Evolutionary conservation across 2,888 invertebrate genomes (phyloP), one percentile per base, ranked within the genome.

Genomic region (Drosophila borborema): DNA sequence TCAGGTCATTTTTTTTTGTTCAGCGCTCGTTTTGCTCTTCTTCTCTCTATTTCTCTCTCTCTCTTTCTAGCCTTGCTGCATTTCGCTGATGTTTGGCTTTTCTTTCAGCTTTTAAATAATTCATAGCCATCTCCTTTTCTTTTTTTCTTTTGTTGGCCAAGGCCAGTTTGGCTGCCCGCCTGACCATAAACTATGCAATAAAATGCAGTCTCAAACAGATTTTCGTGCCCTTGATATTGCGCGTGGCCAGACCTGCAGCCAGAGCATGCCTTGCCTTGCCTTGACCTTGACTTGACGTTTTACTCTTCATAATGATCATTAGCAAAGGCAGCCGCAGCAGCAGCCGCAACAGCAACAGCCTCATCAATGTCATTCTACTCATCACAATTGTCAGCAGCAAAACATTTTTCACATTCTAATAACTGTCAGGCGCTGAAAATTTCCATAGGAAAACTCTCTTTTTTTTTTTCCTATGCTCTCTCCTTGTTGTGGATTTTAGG

Each of bases 401-500:
- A 49, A 65, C 67, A 77, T 74, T 86, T 81, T 53, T 72, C 69
- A 81, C 77, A 79, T 74, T 89, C 85, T 84, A 86, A 86, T 86
- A 86, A 86, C 75, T 86, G 85, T 89, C 85, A 81, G 69, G 69
- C 75, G 64, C 59, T 75, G 79, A 45, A 81, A 49, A 64, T 60
- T 68, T 59, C n/a, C 60, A 41, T 55, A 72, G 38, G 28, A 61
- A 77, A 75, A 45, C 66, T 76, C 55, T 76, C 14, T 28, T 1
- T 23, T 1, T 14, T 45, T 6, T 28, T 28, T 28, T n/a, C n/a
- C 4, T 28, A 28, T 1, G 28, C 28, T n/a, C 14, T 16, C 48
- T 28, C 14, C 31, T 12, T 8, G 31, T 23, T 38, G 23, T 54
- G 43, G 55, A 12, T 10, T 51, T 51, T 68, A 53, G 65, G 28